Evolutionary conservation across 2,888 invertebrate genomes (phyloP).

Genomic region (Crematogaster levior): DNA sequence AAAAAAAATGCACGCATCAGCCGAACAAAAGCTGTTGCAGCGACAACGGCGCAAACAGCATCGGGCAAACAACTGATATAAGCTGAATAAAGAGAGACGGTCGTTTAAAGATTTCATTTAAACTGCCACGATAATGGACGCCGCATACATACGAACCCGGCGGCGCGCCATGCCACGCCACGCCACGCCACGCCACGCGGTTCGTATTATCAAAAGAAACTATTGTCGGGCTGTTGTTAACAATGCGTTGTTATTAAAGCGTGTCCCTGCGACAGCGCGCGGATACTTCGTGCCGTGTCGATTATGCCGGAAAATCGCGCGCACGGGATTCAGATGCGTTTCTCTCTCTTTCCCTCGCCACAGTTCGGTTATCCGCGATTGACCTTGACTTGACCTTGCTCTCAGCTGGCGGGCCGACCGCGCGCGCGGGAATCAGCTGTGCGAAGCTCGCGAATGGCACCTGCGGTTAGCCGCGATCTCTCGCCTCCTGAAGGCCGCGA

Average conservation of each 20-base stretch:
- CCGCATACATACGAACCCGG: slow-evolving; percentile 61
- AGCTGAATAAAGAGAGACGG: slow-evolving; percentile 77
- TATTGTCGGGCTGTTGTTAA: slow-evolving; percentile 79
- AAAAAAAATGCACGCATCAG: slow-evolving; percentile 38
- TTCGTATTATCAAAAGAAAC: slow-evolving; percentile 80
- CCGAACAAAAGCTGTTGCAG: slow-evolving; percentile 67
- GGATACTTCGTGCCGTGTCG: slow-evolving; percentile 57
- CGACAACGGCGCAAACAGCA: slow-evolving; percentile 78
- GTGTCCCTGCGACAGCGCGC: slow-evolving; percentile 62
- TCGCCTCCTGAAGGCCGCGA: slow-evolving; percentile 28
- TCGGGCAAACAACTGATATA: slow-evolving; percentile 82
- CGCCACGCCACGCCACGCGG: slow-evolving; percentile 49
- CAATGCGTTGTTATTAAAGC: slow-evolving; percentile 79
- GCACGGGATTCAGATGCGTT: slow-evolving; percentile 45
- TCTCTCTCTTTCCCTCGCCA: slow-evolving; percentile 58
- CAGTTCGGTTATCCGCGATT: slow-evolving; percentile 30
- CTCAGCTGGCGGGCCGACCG: slow-evolving; percentile 28
- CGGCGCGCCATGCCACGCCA: slow-evolving; percentile 44
- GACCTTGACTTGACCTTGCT: slow-evolving; percentile 45
- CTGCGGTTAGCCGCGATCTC: slow-evolving; percentile 26
- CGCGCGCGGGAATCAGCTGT: slow-evolving; percentile 45
- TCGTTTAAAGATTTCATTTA: slow-evolving; percentile 81
- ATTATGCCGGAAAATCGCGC: slow-evolving; percentile 62
- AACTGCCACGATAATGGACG: slow-evolving; percentile 78
- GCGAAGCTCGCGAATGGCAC: slow-evolving; percentile 15